A percentile compares a stretch with the other conserved stretches of the same genome.
These are phyloP conservation scores for Styela clava DNA, from an alignment of 23 tunicate genomes.

Conservation along the genomic window DNA sequence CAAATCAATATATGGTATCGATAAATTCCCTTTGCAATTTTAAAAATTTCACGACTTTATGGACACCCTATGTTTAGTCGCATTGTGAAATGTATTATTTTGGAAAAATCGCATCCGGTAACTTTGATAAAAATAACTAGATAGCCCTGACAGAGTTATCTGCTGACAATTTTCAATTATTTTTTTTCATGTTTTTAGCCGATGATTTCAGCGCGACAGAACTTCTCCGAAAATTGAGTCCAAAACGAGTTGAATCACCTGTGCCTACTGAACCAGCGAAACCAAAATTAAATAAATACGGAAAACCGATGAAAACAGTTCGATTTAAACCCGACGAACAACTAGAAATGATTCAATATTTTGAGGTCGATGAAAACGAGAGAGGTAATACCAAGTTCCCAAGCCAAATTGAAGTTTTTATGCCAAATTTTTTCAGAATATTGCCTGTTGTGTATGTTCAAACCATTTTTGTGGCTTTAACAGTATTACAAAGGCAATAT, in stretches of 20 bases:
- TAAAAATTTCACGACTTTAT: no score
- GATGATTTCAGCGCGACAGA: conserved; percentile 20
- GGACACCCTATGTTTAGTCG: no score
- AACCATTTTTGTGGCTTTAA: neutral
- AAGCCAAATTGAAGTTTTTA: neutral
- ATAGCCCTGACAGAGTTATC: no score
- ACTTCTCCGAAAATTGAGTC: conserved; percentile 23
- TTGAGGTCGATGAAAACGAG: conserved; percentile 74
- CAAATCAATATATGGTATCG: no score
- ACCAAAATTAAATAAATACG: conserved; percentile 75
- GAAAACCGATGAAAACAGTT: conserved; percentile 78
- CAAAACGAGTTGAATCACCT: conserved; percentile 26
- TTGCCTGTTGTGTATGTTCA: neutral
- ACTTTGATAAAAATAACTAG: no score
- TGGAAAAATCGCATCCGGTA: no score
- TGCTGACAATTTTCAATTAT: no score
- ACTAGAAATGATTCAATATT: conserved; percentile 57
- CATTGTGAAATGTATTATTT: no score
- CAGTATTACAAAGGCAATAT: neutral
- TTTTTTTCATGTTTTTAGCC: no score
- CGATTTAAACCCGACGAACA: conserved; percentile 55
- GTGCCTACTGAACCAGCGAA: conserved; percentile 51
- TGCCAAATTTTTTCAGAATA: neutral
- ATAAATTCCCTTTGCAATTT: no score
- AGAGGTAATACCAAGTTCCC: conserved; percentile 50